Evolutionary conservation across 2,888 invertebrate species (phyloP).

Genomic region (Strigamia transsilvanica): DNA sequence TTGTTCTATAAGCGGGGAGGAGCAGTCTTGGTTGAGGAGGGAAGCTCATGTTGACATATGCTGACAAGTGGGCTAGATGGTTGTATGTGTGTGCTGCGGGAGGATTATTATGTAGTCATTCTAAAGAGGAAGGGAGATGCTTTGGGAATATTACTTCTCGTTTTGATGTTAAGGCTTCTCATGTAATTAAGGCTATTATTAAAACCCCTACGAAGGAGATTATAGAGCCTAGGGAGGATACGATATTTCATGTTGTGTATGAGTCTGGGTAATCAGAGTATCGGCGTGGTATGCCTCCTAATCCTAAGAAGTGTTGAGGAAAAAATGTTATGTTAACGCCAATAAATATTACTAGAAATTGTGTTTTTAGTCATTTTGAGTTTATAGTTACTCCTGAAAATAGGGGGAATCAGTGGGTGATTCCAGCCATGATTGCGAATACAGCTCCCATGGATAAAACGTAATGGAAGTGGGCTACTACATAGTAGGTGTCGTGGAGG

Average conservation of each 20-base stretch:
- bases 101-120: constrained; percentile 57
- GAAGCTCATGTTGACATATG: constrained; percentile 59
- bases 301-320: constrained; percentile 79
- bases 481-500: constrained; percentile 84
- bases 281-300: constrained; percentile 78
- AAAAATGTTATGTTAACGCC: constrained; percentile 72
- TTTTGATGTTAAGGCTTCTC: too few relatives aligned
- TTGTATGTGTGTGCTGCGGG: constrained; percentile 59
- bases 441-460: too few relatives aligned
- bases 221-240: constrained; percentile 74
- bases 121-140: constrained; percentile 70
- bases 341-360: too few relatives aligned
- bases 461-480: constrained; percentile 66
- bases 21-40: constrained; percentile 71
- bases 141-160: too few relatives aligned
- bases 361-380: too few relatives aligned
- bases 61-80: constrained; percentile 56
- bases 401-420: too few relatives aligned
- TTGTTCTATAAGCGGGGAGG: constrained; percentile 74
- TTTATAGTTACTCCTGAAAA: too few relatives aligned
- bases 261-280: constrained; percentile 77
- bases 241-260: constrained; percentile 73
- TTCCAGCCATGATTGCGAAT: too few relatives aligned
- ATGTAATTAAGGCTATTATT: too few relatives aligned
- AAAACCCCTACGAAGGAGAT: too few relatives aligned